Evolutionary conservation across 1,140 invertebrate genomes (phyloP).

Genomic region (Dreissena polymorpha): DNA sequence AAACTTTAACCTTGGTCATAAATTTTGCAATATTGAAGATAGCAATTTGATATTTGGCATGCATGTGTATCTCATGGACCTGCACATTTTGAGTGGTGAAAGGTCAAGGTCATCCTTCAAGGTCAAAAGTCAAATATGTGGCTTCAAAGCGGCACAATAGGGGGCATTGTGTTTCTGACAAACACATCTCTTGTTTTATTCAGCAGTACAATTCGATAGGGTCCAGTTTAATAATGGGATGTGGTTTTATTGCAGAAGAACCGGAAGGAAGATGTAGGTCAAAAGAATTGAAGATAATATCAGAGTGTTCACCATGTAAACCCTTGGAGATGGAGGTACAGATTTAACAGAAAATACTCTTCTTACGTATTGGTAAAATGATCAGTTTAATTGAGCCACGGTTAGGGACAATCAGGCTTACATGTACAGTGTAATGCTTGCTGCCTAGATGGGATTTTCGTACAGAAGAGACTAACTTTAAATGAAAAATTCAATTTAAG

Average conservation of each 20-base stretch:
- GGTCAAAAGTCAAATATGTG: too few relatives aligned
- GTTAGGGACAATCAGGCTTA: not conserved
- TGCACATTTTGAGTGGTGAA: too few relatives aligned
- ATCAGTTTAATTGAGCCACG: not conserved
- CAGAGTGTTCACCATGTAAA: slow-evolving; percentile 8
- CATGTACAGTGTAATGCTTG: not conserved
- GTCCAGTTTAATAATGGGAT: too few relatives aligned
- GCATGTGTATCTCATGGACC: too few relatives aligned
- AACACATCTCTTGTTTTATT: too few relatives aligned
- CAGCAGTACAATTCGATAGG: too few relatives aligned
- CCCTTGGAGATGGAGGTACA: slow-evolving; percentile 11
- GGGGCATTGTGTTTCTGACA: too few relatives aligned
- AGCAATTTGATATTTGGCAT: too few relatives aligned
- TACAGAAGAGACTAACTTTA: not conserved
- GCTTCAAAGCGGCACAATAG: too few relatives aligned
- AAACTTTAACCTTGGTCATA: too few relatives aligned
- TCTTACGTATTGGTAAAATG: not conserved
- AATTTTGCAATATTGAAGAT: too few relatives aligned
- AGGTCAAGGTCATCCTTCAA: too few relatives aligned
- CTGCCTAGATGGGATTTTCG: not conserved
- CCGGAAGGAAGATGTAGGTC: slow-evolving; percentile 19
- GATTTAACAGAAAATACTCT: not conserved
- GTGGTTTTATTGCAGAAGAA: not conserved
- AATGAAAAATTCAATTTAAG: not conserved
- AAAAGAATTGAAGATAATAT: slow-evolving; percentile 14